phyloP scores from a whole-genome alignment of 1,140 invertebrate species.

The Cherax quadricarinatus region DNA sequence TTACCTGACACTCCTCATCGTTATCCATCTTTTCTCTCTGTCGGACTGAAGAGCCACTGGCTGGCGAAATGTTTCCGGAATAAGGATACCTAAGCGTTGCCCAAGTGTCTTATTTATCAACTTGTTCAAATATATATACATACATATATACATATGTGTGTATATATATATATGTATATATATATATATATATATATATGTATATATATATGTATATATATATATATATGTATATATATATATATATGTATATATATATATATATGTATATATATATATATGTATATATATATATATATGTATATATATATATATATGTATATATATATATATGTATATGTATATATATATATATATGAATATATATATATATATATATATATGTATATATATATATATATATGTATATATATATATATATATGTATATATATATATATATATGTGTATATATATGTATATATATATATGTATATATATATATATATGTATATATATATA shows the following conservation, averaged over 20 bases:
- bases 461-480: slow-evolving; percentile 22
- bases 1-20: too few species aligned
- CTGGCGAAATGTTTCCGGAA: too few species aligned
- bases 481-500: slow-evolving; percentile 24
- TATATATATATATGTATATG: slow-evolving; percentile 30
- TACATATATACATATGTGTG: too few species aligned
- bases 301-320: slow-evolving; percentile 39
- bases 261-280: slow-evolving; percentile 34
- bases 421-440: slow-evolving; percentile 26
- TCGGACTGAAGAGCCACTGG: too few species aligned
- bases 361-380: slow-evolving; percentile 20
- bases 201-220: slow-evolving; percentile 6
- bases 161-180: not conserved
- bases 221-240: slow-evolving; percentile 6
- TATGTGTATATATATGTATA: slow-evolving; percentile 9
- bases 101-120: too few species aligned
- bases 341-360: slow-evolving; percentile 30
- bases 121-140: too few species aligned
- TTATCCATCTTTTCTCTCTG: too few species aligned
- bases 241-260: not conserved
- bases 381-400: slow-evolving; percentile 46
- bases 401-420: slow-evolving; percentile 52
- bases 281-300: slow-evolving; percentile 61
- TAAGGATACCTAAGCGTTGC: too few species aligned
- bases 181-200: slow-evolving; percentile 6